Evolutionary conservation across 2,797 vertebrate species (phyloP).

Genomic region (Sitta carolinensis): DNA sequence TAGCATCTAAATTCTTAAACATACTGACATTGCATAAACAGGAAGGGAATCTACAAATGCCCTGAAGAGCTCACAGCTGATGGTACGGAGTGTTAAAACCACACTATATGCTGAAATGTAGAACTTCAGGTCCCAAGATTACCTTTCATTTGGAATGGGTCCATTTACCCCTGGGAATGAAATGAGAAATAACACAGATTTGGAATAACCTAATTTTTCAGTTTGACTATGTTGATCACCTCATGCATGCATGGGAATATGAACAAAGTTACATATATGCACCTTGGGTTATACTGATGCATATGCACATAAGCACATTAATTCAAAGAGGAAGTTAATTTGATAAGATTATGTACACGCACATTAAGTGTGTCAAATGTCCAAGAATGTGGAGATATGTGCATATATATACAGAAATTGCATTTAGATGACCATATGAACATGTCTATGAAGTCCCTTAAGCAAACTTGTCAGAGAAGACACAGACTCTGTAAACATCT

Average conservation of each 20-base stretch:
- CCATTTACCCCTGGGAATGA: constrained; percentile 29
- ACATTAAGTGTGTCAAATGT: neutral
- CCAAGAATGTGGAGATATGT: neutral
- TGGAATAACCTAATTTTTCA: constrained; percentile 36
- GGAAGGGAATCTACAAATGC: neutral
- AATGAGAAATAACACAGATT: constrained; percentile 42
- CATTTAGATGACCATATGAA: constrained; percentile 6
- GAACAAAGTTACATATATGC: constrained; percentile 40
- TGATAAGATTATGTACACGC: neutral
- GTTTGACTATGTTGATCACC: constrained; percentile 61
- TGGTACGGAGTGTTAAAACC: neutral
- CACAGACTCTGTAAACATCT: constrained; percentile 43
- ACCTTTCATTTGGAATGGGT: constrained; percentile 53
- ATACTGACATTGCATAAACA: neutral
- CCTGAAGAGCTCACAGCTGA: neutral
- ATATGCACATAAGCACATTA: constrained; percentile 31
- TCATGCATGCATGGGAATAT: constrained; percentile 27
- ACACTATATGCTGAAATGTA: neutral
- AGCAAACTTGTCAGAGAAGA: neutral
- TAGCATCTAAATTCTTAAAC: neutral
- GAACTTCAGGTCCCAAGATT: constrained; percentile 52
- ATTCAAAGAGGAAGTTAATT: constrained; percentile 59
- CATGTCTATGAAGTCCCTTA: neutral
- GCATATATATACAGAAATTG: neutral
- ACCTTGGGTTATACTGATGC: constrained; percentile 47